Percentiles rank a stretch among this genome's conserved stretches.
These are phyloP conservation scores for Petrocephalus zakoni DNA, from an alignment of 2,113 vertebrate species.

Conservation along the genomic window DNA sequence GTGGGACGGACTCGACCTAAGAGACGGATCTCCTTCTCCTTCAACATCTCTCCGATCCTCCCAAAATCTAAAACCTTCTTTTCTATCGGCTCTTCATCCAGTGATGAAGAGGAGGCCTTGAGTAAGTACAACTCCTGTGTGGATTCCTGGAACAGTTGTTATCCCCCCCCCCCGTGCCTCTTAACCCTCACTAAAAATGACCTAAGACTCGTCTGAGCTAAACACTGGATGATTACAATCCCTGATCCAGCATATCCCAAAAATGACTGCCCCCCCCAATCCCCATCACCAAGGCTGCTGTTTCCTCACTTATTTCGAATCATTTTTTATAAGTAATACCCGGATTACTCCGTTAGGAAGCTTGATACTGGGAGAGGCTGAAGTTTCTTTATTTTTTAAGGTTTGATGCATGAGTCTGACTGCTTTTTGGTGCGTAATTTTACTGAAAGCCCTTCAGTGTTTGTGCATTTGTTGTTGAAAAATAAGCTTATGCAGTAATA, in stretches of 20 bases:
- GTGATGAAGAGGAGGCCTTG: slow-evolving; percentile 78
- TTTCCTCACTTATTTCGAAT: not conserved
- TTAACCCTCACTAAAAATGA: slow-evolving; percentile 11
- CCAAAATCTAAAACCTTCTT: slow-evolving; percentile 82
- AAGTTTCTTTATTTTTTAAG: not conserved
- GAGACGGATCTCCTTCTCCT: slow-evolving; percentile 82
- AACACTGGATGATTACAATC: not conserved
- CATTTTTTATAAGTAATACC: not conserved
- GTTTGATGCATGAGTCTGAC: not conserved
- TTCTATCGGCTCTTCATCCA: slow-evolving; percentile 81
- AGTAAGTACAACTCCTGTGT: slow-evolving; percentile 71
- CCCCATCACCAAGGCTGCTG: not conserved
- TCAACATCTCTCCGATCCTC: slow-evolving; percentile 85
- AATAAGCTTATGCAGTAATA: not conserved
- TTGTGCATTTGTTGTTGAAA: not conserved
- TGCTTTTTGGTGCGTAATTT: not conserved
- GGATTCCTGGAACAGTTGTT: not conserved
- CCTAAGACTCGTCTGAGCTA: not conserved
- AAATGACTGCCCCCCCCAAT: not conserved
- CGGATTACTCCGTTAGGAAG: no score
- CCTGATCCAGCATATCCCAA: not conserved
- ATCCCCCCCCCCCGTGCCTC: not conserved
- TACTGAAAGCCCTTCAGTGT: not conserved
- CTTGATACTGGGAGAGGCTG: not conserved
- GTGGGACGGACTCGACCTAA: slow-evolving; percentile 65